These are phyloP conservation scores for Osmerus mordax DNA, from an alignment of 2,113 vertebrate species.

Conservation along the genomic window DNA sequence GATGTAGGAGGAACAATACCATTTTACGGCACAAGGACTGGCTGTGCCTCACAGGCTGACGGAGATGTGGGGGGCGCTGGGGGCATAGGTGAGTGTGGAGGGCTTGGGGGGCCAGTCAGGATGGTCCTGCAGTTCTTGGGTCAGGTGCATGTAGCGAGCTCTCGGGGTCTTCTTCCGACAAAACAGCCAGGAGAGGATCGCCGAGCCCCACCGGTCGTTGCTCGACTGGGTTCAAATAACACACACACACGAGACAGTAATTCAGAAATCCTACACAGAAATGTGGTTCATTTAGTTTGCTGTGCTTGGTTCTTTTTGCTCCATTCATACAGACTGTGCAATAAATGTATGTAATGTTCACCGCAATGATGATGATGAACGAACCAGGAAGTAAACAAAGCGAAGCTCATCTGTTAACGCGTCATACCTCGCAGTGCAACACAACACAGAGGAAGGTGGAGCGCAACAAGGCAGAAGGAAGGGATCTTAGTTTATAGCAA, in stretches of 20 bases:
- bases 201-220: conserved; percentile 69
- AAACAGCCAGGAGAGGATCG: conserved; percentile 72
- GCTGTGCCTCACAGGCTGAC: conserved; percentile 35
- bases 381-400: too few relatives aligned
- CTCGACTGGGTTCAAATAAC: conserved; percentile 62
- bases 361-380: too few relatives aligned
- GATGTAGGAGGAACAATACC: background rate
- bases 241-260: background rate
- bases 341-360: too few relatives aligned
- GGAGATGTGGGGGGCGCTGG: conserved; percentile 28
- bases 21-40: background rate
- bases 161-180: conserved; percentile 70
- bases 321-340: too few relatives aligned
- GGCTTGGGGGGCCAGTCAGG: conserved; percentile 88
- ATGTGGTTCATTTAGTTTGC: background rate
- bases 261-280: background rate
- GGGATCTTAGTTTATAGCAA: too few relatives aligned
- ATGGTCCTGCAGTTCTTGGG: conserved; percentile 84
- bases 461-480: too few relatives aligned
- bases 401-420: too few relatives aligned
- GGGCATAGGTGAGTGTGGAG: conserved; percentile 80
- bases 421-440: too few relatives aligned
- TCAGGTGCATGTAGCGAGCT: conserved; percentile 82
- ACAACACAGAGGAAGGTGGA: too few relatives aligned
- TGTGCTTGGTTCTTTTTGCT: too few relatives aligned